Percentiles rank a stretch among this genome's conserved stretches.
These are phyloP conservation scores for Archaeoteleia sp. DNA, from an alignment of 2,888 invertebrate species.

Conservation along the genomic window DNA sequence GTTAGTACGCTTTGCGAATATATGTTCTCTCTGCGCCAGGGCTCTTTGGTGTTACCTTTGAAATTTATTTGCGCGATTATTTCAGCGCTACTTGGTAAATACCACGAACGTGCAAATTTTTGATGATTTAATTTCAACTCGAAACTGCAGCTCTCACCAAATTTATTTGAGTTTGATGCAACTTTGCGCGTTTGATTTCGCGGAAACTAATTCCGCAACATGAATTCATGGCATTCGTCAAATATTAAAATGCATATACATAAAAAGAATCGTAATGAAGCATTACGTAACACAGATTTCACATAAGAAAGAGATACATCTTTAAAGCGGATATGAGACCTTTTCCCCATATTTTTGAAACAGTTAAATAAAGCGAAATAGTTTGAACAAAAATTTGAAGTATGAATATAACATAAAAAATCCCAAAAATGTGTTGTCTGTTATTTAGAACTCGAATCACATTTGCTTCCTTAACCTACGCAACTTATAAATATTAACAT, in stretches of 20 bases:
- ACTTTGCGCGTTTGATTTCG: slow-evolving; percentile 43
- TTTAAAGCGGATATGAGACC: no score
- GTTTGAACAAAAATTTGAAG: no score
- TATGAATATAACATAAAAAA: no score
- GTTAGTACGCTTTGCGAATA: background rate
- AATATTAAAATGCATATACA: slow-evolving; percentile 17
- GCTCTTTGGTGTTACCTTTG: slow-evolving; percentile 18
- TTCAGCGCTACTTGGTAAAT: slow-evolving; percentile 29
- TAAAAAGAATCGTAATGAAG: no score
- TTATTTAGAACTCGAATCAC: no score
- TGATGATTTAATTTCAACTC: slow-evolving; percentile 40
- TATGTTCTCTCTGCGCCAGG: background rate
- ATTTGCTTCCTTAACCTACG: no score
- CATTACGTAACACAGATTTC: no score
- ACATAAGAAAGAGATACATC: no score
- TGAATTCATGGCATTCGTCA: slow-evolving; percentile 25
- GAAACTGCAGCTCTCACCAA: slow-evolving; percentile 32
- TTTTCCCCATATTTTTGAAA: no score
- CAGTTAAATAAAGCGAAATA: no score
- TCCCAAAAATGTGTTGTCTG: no score
- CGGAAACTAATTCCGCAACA: slow-evolving; percentile 29
- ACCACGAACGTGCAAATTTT: slow-evolving; percentile 32
- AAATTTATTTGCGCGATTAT: slow-evolving; percentile 35
- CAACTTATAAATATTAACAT: no score
- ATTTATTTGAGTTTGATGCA: slow-evolving; percentile 44